Percentiles rank a stretch among this genome's conserved stretches.
Evolutionary conservation across 2,888 invertebrate genomes (phyloP).

Genomic region (Sipha maydis): DNA sequence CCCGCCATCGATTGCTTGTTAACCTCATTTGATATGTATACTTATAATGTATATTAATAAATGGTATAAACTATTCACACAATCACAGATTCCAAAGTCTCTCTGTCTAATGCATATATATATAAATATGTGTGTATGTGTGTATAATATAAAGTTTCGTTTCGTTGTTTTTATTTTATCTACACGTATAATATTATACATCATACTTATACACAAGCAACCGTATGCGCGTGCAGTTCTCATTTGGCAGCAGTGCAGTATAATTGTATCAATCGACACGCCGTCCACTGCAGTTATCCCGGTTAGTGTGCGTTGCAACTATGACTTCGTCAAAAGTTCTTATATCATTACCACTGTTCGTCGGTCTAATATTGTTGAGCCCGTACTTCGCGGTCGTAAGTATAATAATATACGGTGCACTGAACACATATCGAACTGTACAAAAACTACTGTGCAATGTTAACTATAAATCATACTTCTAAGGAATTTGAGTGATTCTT

Average conservation of each 20-base stretch:
- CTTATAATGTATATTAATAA: neutral
- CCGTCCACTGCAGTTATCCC: too few relatives aligned
- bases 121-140: too few relatives aligned
- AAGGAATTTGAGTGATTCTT: neutral
- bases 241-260: neutral
- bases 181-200: too few relatives aligned
- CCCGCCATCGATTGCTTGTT: constrained; percentile 32
- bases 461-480: too few relatives aligned
- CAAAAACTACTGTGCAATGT: too few relatives aligned
- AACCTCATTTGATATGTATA: neutral
- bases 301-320: neutral
- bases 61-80: neutral
- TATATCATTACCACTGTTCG: neutral
- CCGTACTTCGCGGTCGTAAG: constrained; percentile 9
- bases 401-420: neutral
- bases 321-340: constrained; percentile 20
- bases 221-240: neutral
- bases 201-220: neutral
- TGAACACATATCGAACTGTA: neutral
- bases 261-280: neutral
- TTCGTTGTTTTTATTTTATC: too few relatives aligned
- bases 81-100: constrained; percentile 54
- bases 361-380: constrained; percentile 12
- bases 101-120: neutral
- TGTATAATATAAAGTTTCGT: too few relatives aligned